Base-by-base conservation (phyloP, 1,140 invertebrate species). In the Arctopsyche grandis region DNA sequence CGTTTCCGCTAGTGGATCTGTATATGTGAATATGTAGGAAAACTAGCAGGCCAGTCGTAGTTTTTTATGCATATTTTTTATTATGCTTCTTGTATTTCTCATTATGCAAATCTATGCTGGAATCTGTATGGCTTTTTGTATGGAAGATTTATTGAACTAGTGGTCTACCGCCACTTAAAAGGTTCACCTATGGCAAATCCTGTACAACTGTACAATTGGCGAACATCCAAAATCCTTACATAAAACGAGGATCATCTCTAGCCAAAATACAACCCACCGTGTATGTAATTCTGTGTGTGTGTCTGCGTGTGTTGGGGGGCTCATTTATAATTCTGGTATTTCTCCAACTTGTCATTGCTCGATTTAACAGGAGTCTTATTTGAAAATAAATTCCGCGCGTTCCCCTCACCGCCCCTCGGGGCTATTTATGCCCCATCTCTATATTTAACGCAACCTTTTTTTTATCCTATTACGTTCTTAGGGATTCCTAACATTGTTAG, bases 401-500 rank as follows among this genome's bases (percentile, higher is more conserved):
- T 38, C 29, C 29, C 29, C 29, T 38, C 29, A 38, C 29, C n/a
- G n/a, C n/a, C 19, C 60, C 19, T 63, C 48, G 63, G 5, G 16
- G 21, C 58, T 76, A 76, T 76, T 76, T 76, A 76, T 52, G 74
- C 74, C 43, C 46, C 26, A 46, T 58, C 44, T 80, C 79, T 80
- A 80, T 66, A 80, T 76, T 75, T 76, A 75, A 76, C 79, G 74
- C 74, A 76, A 29, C 43, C 69, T 63, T 79, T 76, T 38, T 74
- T 80, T 80, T 80, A 80, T 58, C 74, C 74, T 52, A 80, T 70
- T 80, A 80, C 79, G 71, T 21, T 71, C 60, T 52, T 46, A 38
- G 66, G 22, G 73, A 80, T 80, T 80, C 79, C 74, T 76, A 76
- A 80, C 74, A 76, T 76, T 80, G 79, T 80, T 80, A 80, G 63